Evolutionary conservation across 2,113 vertebrate species (phyloP).

Genomic region (Muntiacus reevesi): DNA sequence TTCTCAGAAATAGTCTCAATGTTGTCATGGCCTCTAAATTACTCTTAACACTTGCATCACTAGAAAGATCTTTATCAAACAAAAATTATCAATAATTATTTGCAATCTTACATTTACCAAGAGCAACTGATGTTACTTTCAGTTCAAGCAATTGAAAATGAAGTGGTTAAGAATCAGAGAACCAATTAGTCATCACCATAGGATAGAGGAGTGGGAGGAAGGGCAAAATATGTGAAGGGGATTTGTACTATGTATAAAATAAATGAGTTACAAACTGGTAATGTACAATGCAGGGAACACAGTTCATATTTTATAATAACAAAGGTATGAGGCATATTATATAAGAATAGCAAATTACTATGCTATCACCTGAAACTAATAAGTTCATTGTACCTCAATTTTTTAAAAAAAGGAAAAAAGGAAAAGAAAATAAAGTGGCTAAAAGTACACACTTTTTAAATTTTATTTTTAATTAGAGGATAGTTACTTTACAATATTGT

Average conservation of each 20-base stretch:
- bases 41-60: background rate
- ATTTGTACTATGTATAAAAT: background rate
- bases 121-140: background rate
- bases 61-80: background rate
- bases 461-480: background rate
- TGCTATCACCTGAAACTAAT: background rate
- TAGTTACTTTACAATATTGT: background rate
- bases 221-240: background rate
- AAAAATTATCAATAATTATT: constrained; percentile 11
- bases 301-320: background rate
- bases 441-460: background rate
- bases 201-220: background rate
- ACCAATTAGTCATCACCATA: background rate
- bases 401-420: background rate
- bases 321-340: background rate
- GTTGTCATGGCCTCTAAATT: background rate
- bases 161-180: background rate
- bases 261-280: background rate
- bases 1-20: background rate
- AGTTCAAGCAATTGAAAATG: background rate
- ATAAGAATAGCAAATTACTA: background rate
- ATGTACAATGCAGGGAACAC: background rate
- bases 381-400: background rate
- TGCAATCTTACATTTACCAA: background rate
- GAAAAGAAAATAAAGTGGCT: background rate